Base-by-base conservation (phyloP, 2,797 vertebrate species). In the Cryptoblepharus egeriae region DNA sequence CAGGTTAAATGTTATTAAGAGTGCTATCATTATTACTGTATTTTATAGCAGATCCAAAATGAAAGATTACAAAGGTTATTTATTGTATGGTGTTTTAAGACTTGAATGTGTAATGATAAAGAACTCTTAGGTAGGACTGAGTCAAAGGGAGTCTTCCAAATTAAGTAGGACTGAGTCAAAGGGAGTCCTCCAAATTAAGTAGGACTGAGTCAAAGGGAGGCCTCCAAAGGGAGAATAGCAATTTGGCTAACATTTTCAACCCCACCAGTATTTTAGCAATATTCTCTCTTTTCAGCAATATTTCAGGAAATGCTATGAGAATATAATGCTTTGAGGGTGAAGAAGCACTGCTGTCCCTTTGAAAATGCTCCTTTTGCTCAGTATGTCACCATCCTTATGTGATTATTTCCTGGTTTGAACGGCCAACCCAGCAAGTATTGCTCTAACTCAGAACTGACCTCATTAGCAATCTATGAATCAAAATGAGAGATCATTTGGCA, bases 91-190 rank as follows among this genome's bases (percentile, higher is more conserved):
- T 12, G 9, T 71, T 2, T 55, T 75, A 72, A 3, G 32, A 84
- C n/a, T 76, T 85, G 92, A 70, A 88, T 93, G 85, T 83, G 75
- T 86, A 80, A 45, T 80, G 49, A 90, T 81, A 76, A 60, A 76
- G 79, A 65, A 52, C 9, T 30, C 28, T 30, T n/a, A n/a, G 30
- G 28, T 10, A 39, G 8, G 7, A 6, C 69, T 28, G 8, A 30
- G 42, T 4, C 12, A 71, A 52, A 49, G n/a, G 15, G 49, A 2
- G 39, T n/a, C n/a, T n/a, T n/a, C n/a, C n/a, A n/a, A n/a, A n/a
- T n/a, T n/a, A n/a, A 63, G 28, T 10, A 39, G 8, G 7, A 6
- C 69, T 28, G 8, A 30, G 42, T 4, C 12, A 71, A 52, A 49
- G n/a, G 15, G 49, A 2, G 39, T n/a, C n/a, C n/a, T n/a, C n/a